Base-by-base conservation (phyloP, 2,797 vertebrate genomes). In the Lemur catta region DNA sequence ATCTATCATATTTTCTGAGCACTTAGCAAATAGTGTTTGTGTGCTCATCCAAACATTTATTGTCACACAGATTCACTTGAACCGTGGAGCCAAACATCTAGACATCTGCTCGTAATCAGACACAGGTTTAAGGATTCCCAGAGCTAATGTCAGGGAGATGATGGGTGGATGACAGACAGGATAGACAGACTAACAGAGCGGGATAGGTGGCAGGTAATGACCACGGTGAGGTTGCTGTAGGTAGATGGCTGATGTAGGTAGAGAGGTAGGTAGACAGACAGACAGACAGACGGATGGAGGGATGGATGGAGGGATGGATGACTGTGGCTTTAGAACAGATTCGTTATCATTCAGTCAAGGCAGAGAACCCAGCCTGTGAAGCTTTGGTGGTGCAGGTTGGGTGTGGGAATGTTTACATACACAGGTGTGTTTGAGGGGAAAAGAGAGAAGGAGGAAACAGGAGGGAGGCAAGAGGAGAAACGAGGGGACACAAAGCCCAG, bases 21-120 rank as follows among this genome's bases (percentile, higher is more conserved):
- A 12, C 26, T 72, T 81, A 33, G n/a, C 59, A 18, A 30, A n/a
- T 9, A 59, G 33, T 20, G 41, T 82, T 28, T 20, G 0, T 59
- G 61, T 15, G 22, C 3, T 55, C 18, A 10, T 17, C 50, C 24
- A 57, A 65, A 11, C 4, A 33, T 30, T 28, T 30, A 20, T 8
- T 28, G 46, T 33, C 22, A 11, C 50, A 22, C 4, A 15, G n/a
- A 7, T 35, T 38, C 41, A 24, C 20, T 24, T 6, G 30, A 33
- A n/a, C 43, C 10, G 0, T 5, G 55, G 50, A 0, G 7, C 14
- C 33, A 13, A 52, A 78, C 5, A 7, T 57, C 13, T 33, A 50
- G 35, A 43, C 30, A 33, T 46, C 5, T 33, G 1, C 7, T 50
- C 20, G 2, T 22, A 7, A 4, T 9, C 20, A 26, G 1, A 59